Conservation (phyloP, 2,888 invertebrate species). For the Protodeltote pygarga region DNA sequence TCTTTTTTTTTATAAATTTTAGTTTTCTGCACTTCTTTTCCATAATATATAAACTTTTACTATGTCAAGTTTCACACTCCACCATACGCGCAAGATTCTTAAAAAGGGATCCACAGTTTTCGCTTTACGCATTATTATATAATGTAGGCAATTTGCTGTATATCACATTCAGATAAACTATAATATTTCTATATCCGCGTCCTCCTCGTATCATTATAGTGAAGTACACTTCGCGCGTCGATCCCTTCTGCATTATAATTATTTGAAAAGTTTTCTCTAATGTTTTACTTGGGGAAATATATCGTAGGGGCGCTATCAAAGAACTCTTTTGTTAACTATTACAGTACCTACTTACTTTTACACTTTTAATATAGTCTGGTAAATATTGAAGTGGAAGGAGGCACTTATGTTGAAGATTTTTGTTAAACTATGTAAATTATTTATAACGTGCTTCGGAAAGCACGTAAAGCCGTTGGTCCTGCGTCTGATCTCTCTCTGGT, state of each 20-base stretch:
- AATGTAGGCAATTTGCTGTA: too few relatives aligned
- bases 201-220: conserved; percentile 70
- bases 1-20: too few relatives aligned
- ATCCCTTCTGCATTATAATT: conserved; percentile 75
- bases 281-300: conserved; percentile 60
- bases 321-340: conserved; percentile 57
- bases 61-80: too few relatives aligned
- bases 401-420: conserved; percentile 2
- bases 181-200: conserved; percentile 16
- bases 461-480: too few relatives aligned
- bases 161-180: conserved; percentile 23
- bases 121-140: too few relatives aligned
- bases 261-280: conserved; percentile 80
- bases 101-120: too few relatives aligned
- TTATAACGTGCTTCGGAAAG: too few relatives aligned
- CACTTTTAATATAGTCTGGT: conserved; percentile 45
- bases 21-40: too few relatives aligned
- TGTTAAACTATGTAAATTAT: neutral
- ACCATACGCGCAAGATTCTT: too few relatives aligned
- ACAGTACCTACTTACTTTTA: conserved; percentile 32
- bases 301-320: conserved; percentile 65
- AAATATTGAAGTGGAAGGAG: conserved; percentile 33
- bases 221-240: conserved; percentile 72
- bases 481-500: too few relatives aligned
- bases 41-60: too few relatives aligned